A percentile compares a stretch with the other conserved stretches of the same genome.
These are phyloP conservation scores for Patiria pectinifera DNA, from an alignment of 53 echinoderm and acorn worm genomes.

Conservation along the genomic window DNA sequence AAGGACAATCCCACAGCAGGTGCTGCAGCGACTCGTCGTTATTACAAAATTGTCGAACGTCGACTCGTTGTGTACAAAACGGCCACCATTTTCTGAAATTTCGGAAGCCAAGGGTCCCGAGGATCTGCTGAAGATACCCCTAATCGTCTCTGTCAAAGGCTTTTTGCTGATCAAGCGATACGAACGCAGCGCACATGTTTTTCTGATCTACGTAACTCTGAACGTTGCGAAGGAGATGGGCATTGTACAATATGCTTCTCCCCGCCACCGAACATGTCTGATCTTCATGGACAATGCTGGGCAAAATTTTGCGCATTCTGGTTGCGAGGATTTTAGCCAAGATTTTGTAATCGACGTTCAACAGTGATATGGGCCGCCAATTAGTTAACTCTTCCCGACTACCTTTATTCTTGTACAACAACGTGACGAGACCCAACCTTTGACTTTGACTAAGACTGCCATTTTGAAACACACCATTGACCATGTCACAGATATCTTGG, in stretches of 20 bases:
- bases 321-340: slow-evolving; percentile 59
- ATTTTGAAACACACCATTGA: too few species aligned
- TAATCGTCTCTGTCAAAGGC: background rate
- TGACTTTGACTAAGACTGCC: background rate
- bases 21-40: background rate
- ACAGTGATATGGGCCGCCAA: slow-evolving; percentile 68
- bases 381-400: background rate
- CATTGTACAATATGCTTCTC: slow-evolving; percentile 12
- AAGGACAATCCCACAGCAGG: slow-evolving; percentile 15
- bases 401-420: slow-evolving; percentile 45
- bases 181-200: background rate
- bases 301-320: slow-evolving; percentile 31
- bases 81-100: too few species aligned
- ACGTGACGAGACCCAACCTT: slow-evolving; percentile 33
- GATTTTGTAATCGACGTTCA: slow-evolving; percentile 65
- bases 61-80: too few species aligned
- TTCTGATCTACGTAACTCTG: slow-evolving; percentile 26
- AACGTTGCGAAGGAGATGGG: slow-evolving; percentile 35
- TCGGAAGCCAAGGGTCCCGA: too few species aligned
- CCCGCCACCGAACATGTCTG: slow-evolving; percentile 63
- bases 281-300: slow-evolving; percentile 8
- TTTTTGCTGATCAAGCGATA: background rate
- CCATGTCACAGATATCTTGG: background rate
- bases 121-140: background rate
- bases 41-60: too few species aligned